Percentiles rank a stretch among this genome's conserved stretches.
Conservation (phyloP, 1,140 invertebrate species). For the Micrasema minimum region DNA sequence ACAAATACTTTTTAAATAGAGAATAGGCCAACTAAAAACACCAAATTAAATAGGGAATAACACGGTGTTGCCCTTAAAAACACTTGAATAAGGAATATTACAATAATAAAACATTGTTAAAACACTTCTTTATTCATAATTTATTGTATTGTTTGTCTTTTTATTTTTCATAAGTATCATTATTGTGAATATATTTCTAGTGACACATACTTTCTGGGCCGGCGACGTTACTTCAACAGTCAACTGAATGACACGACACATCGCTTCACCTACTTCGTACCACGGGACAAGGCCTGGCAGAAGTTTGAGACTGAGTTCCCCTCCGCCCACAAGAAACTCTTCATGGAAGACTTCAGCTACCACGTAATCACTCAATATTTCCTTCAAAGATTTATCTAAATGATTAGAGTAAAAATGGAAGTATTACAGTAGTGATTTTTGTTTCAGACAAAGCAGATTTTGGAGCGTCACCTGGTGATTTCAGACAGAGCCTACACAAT, state of each 20-base stretch:
- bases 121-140: too few species aligned
- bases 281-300: conserved; percentile 87
- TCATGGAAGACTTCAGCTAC: conserved; percentile 82
- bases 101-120: too few species aligned
- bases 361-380: conserved; percentile 70
- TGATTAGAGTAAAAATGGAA: too few species aligned
- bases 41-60: too few species aligned
- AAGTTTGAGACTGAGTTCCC: conserved; percentile 76
- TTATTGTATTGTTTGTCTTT: too few species aligned
- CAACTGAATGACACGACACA: conserved; percentile 80
- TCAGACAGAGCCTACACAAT: conserved; percentile 79
- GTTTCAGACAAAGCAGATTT: conserved; percentile 78
- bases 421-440: not conserved
- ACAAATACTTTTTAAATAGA: too few species aligned
- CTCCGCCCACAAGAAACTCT: conserved; percentile 84
- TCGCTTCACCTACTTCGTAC: conserved; percentile 92
- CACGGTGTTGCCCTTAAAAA: too few species aligned
- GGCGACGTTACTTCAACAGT: conserved; percentile 78
- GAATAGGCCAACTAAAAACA: too few species aligned
- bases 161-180: too few species aligned
- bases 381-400: not conserved
- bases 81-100: too few species aligned
- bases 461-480: conserved; percentile 84
- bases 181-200: conserved; percentile 65
- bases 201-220: conserved; percentile 79